Percentiles rank a stretch among this genome's conserved stretches.
Conservation (phyloP, 2,113 vertebrate species). For the Forbesichthys papilliferus region DNA sequence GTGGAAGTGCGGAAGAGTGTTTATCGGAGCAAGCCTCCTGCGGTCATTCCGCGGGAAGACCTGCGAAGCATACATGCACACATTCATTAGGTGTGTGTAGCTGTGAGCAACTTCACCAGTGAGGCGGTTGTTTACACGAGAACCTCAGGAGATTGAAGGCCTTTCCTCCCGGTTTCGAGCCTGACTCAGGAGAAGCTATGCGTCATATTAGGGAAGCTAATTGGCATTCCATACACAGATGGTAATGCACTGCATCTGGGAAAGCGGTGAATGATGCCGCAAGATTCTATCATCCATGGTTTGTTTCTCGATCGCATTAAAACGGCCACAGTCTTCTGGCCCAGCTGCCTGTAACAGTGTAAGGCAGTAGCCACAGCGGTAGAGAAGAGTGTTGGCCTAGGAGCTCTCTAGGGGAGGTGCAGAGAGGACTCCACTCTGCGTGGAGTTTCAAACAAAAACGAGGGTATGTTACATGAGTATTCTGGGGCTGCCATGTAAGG, state of each 20-base stretch:
- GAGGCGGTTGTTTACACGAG: slow-evolving; percentile 34
- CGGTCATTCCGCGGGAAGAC: slow-evolving; percentile 22
- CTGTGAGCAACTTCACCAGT: slow-evolving; percentile 5
- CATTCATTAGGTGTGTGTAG: slow-evolving; percentile 13
- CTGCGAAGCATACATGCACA: slow-evolving; percentile 15
- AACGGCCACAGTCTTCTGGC: no score
- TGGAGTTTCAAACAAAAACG: no score
- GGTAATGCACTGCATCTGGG: slow-evolving; percentile 66
- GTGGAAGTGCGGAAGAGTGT: slow-evolving; percentile 33
- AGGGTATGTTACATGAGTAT: slow-evolving; percentile 57
- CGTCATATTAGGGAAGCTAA: slow-evolving; percentile 66
- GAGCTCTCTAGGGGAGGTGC: no score
- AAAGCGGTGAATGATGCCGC: slow-evolving; percentile 47
- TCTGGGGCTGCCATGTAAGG: slow-evolving; percentile 37
- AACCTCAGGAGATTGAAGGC: slow-evolving; percentile 32
- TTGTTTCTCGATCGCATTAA: neutral
- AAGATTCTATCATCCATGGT: slow-evolving; percentile 34
- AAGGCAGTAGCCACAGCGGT: no score
- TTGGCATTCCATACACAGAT: slow-evolving; percentile 67
- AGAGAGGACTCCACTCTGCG: no score
- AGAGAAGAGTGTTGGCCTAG: no score
- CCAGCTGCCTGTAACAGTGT: no score
- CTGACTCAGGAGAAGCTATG: slow-evolving; percentile 33
- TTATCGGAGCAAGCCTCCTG: slow-evolving; percentile 43
- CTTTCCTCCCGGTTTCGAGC: slow-evolving; percentile 7